Conservation (phyloP, 1,140 invertebrate genomes). For the Pteromalus puparum region DNA sequence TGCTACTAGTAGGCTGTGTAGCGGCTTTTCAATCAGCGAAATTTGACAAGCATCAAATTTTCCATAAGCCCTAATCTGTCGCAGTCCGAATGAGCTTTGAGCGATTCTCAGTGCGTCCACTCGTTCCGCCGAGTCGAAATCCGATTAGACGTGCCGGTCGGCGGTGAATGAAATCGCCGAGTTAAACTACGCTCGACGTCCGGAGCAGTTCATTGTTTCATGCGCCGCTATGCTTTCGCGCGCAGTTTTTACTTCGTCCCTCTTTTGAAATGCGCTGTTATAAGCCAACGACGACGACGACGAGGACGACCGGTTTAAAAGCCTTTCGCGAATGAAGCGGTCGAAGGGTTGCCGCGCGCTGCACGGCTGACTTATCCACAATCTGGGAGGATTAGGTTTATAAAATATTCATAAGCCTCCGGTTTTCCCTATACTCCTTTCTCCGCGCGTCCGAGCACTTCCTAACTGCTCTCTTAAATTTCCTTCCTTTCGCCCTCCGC, state of each 20-base stretch:
- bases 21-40: too few relatives aligned
- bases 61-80: too few relatives aligned
- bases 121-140: background rate
- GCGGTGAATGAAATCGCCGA: background rate
- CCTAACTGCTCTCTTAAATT: conserved; percentile 44
- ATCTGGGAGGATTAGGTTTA: conserved; percentile 70
- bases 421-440: conserved; percentile 44
- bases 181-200: background rate
- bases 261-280: background rate
- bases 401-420: conserved; percentile 71
- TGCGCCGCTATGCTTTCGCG: background rate
- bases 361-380: conserved; percentile 68
- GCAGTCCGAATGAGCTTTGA: too few relatives aligned
- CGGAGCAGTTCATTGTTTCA: conserved; percentile 10
- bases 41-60: too few relatives aligned
- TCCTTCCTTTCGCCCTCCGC: background rate
- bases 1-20: too few relatives aligned
- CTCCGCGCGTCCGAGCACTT: conserved; percentile 35
- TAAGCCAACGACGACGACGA: background rate
- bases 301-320: conserved; percentile 53
- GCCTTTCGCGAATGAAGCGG: conserved; percentile 60
- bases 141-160: background rate
- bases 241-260: background rate
- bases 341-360: conserved; percentile 42
- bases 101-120: too few relatives aligned